Evolutionary conservation across 1,140 invertebrate genomes (phyloP).

Genomic region (Apis mellifera): Amel_HAv3.1 CM009931.2:19801001-19801500

Average conservation of each 20-base stretch:
- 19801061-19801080: not conserved
- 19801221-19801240: not conserved
- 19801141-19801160: slow-evolving; percentile 17
- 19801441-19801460: not conserved
- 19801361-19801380: slow-evolving; percentile 42
- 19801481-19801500: not conserved
- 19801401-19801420: slow-evolving; percentile 32
- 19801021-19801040: not conserved
- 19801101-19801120: not conserved
- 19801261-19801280: not conserved
- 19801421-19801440: slow-evolving; percentile 8
- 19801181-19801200: slow-evolving; percentile 30
- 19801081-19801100: not conserved
- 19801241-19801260: not conserved
- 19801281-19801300: slow-evolving; percentile 13
- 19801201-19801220: not conserved
- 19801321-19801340: slow-evolving; percentile 28
- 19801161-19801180: not conserved
- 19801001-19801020: not conserved
- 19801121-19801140: not conserved
- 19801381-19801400: slow-evolving; percentile 34
- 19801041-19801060: not conserved
- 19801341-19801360: slow-evolving; percentile 40
- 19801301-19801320: not conserved
- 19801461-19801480: not conserved